Percentiles rank a stretch among this genome's conserved stretches.
Evolutionary conservation across 2,113 vertebrate genomes (phyloP).

Genomic region (Columba livia): DNA sequence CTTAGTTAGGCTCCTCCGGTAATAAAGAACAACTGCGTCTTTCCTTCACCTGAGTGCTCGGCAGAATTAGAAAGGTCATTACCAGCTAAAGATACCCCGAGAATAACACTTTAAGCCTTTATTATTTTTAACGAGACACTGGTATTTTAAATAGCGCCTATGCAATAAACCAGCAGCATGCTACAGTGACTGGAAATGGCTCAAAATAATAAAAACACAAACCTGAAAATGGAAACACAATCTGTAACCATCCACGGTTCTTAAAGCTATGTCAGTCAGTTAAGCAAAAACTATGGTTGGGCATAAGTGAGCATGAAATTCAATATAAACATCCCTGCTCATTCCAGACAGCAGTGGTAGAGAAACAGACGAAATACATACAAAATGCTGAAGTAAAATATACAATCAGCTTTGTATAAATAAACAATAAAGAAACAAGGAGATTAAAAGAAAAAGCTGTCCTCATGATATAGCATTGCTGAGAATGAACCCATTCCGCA

Average conservation of each 20-base stretch:
- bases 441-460: not conserved
- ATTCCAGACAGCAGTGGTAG: not conserved
- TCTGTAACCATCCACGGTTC: not conserved
- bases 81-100: conserved; percentile 2
- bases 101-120: conserved; percentile 15
- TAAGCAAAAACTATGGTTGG: not conserved
- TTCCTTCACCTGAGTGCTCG: not conserved
- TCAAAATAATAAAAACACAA: not conserved
- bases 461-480: not conserved
- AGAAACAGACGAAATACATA: not conserved
- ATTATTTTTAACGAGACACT: conserved; percentile 10
- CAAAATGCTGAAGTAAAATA: not conserved
- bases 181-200: not conserved
- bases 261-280: not conserved
- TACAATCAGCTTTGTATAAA: not conserved
- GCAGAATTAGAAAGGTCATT: conserved; percentile 32
- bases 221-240: not conserved
- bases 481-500: not conserved
- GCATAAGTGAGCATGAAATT: conserved; percentile 14
- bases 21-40: conserved; percentile 29
- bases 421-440: not conserved
- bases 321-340: not conserved
- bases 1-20: conserved; percentile 68
- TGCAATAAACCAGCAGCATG: not conserved
- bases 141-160: not conserved